Conservation (phyloP, 1,140 invertebrate species). For the Melitaea cinxia region DNA sequence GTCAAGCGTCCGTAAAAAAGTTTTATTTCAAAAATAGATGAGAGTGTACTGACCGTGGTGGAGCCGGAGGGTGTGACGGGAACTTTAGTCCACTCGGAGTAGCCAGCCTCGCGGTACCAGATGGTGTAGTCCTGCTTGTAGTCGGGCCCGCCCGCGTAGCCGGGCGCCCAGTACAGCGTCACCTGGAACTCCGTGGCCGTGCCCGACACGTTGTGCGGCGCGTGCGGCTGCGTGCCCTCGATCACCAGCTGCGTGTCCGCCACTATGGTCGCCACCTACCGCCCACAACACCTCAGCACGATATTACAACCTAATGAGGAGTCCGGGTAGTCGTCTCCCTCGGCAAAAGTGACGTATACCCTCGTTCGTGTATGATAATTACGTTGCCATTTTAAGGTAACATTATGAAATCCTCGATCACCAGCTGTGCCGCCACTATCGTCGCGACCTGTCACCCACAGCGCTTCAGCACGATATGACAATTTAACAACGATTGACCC, state of each 20-base stretch:
- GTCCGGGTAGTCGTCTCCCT: no score
- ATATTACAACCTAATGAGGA: no score
- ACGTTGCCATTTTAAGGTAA: no score
- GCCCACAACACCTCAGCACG: no score
- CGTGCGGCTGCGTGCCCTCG: slow-evolving; percentile 97
- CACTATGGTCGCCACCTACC: slow-evolving; percentile 92
- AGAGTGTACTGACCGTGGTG: slow-evolving; percentile 86
- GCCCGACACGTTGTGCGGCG: slow-evolving; percentile 96
- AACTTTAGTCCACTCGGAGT: slow-evolving; percentile 94
- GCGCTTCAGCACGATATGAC: no score
- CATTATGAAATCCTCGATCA: no score
- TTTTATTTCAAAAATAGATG: no score
- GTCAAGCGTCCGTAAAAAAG: no score
- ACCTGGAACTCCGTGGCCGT: slow-evolving; percentile 94
- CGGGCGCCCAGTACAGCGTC: slow-evolving; percentile 94
- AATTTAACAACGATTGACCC: no score
- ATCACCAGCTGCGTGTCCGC: slow-evolving; percentile 95
- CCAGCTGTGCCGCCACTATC: slow-evolving; percentile 87
- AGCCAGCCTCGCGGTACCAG: slow-evolving; percentile 93
- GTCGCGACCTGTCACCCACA: neutral
- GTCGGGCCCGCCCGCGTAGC: slow-evolving; percentile 96
- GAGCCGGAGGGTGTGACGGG: slow-evolving; percentile 95
- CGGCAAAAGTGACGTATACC: no score
- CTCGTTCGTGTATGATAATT: no score
- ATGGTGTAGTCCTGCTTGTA: slow-evolving; percentile 97